These are phyloP conservation scores for Scaptomyza caliginosa DNA, from an alignment of 2,888 invertebrate genomes.

Conservation along the genomic window DNA sequence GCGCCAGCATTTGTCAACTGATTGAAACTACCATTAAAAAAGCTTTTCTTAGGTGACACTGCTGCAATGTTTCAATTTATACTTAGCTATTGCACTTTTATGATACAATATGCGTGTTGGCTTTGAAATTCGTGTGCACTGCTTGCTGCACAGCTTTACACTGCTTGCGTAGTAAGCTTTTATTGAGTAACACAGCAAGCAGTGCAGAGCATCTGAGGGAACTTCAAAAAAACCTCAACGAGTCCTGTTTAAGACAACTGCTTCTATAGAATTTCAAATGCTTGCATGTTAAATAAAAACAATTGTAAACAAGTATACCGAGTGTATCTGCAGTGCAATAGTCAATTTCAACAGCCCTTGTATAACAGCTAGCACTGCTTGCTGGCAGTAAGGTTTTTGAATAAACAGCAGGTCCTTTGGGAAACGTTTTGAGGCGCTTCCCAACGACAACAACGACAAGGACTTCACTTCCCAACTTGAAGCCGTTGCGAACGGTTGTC, in stretches of 20 bases:
- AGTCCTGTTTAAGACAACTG: constrained; percentile 5
- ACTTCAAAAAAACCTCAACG: background rate
- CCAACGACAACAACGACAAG: background rate
- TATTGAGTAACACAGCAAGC: constrained; percentile 14
- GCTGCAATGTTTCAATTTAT: background rate
- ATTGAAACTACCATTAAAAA: background rate
- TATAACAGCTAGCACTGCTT: constrained; percentile 46
- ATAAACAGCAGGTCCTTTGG: constrained; percentile 13
- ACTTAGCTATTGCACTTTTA: no score
- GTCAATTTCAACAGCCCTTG: constrained; percentile 15
- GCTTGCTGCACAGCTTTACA: background rate
- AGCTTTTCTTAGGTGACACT: background rate
- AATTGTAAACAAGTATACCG: background rate
- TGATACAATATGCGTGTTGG: background rate
- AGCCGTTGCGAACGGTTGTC: constrained; percentile 47
- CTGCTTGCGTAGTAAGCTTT: background rate
- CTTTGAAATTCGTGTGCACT: background rate
- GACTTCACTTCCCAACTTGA: constrained; percentile 43
- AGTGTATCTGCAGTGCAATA: background rate
- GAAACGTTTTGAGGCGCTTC: constrained; percentile 1
- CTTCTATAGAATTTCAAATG: background rate
- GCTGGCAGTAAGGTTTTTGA: background rate
- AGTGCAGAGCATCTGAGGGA: constrained; percentile 16
- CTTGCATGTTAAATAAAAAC: background rate
- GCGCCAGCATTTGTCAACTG: constrained; percentile 7